Conservation (phyloP, 2,797 vertebrate genomes). For the Propithecus deckenii region DNA sequence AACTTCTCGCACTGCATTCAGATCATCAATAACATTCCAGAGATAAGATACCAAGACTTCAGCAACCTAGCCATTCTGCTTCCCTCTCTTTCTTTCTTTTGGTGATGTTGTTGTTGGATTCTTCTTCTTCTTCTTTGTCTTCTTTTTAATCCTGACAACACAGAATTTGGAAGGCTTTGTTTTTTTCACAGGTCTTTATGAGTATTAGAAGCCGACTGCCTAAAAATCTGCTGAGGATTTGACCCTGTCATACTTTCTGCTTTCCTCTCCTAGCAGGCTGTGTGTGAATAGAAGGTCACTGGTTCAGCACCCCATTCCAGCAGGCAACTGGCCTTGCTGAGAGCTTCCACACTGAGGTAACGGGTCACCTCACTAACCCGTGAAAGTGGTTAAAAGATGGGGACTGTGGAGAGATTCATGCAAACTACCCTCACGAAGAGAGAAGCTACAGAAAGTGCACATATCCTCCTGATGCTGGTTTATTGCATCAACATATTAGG, state of each 20-base stretch:
- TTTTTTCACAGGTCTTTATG: background rate
- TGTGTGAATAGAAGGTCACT: background rate
- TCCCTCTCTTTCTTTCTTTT: background rate
- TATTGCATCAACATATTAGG: background rate
- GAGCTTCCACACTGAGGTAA: background rate
- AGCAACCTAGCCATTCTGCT: constrained; percentile 11
- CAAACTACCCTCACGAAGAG: constrained; percentile 5
- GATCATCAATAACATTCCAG: constrained; percentile 76
- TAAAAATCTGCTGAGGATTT: constrained; percentile 24
- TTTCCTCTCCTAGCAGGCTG: background rate
- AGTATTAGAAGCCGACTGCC: background rate
- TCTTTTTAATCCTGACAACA: background rate
- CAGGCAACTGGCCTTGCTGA: background rate
- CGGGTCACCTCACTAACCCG: background rate
- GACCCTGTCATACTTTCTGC: background rate
- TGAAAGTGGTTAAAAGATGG: constrained; percentile 43
- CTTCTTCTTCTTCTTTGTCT: background rate
- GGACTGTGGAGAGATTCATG: constrained; percentile 44
- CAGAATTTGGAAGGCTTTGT: constrained; percentile 37
- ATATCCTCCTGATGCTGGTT: background rate
- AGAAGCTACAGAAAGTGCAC: background rate
- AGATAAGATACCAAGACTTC: constrained; percentile 59
- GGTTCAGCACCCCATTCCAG: background rate
- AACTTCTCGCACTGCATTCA: constrained; percentile 70
- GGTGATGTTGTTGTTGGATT: background rate